Evolutionary conservation across 2,797 vertebrate genomes (phyloP), one percentile per base, ranked within the genome.

Genomic region (Catostomus latipinnis): DNA sequence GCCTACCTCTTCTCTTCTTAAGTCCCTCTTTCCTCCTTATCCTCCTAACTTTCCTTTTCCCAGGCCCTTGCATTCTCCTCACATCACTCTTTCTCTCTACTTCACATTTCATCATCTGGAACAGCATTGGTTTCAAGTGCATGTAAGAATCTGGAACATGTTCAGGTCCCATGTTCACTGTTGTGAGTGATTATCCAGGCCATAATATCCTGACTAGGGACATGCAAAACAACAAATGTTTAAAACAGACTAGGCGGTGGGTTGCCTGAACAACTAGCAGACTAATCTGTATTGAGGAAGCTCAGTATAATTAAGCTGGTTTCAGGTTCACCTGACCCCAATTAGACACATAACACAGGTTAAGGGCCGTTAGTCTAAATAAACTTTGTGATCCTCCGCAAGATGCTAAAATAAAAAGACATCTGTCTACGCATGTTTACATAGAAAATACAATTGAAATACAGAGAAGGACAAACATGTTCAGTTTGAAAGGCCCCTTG

Each of bases 1-100:
- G 69, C 50, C 49, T 70, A 70, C 22, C 65, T 68, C 63, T 18
- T 48, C 67, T 62, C 46, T 18, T 54, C 76, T 43, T 14, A 18
- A 69, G 52, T 50, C 68, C 9, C 52, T 18, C 14, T 18, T 11
- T 12, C 56, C 67, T 53, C 48, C 45, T 46, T 48, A 46, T 13
- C 45, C 67, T 14, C 14, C 53, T 22, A 52, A 34, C 22, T 72
- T 56, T 48, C 65, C 18, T 56, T 60, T 45, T 67, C 34, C 62
- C 11, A 53, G 49, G 16, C 53, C 74, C 48, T 6, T 43, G 6
- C 66, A 12, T 66, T 54, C 74, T 57, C 63, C 6, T 52, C 12
- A 5, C 56, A 22, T 62, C 46, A 7, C 8, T 70, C 45, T 50
- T 49, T 71, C 22, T 18, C n/a, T 13, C 11, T 49, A 1, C 16